Percentiles rank a stretch among this genome's conserved stretches.
phyloP scores from a whole-genome alignment of 2,113 vertebrate genomes.

The Bucco capensis region DNA sequence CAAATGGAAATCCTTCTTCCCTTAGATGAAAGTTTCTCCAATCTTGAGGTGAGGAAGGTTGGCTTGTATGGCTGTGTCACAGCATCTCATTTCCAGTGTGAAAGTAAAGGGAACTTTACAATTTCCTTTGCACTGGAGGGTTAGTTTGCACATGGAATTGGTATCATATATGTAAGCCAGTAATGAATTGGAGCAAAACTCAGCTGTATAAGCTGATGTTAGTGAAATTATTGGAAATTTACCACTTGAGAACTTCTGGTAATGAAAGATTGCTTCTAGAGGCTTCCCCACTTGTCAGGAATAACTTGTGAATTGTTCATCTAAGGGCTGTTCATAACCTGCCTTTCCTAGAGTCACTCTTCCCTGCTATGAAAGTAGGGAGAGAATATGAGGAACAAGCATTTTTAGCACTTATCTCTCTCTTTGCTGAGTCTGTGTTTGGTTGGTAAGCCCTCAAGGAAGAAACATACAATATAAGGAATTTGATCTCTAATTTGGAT shows the following conservation, averaged over 20 bases:
- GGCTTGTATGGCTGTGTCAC: background rate
- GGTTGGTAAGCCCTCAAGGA: conserved; percentile 50
- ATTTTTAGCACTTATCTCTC: background rate
- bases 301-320: conserved; percentile 8
- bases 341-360: background rate
- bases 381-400: background rate
- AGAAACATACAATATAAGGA: conserved; percentile 16
- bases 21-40: conserved; percentile 59
- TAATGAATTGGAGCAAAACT: conserved; percentile 49
- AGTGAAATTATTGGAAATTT: conserved; percentile 57
- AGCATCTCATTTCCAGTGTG: conserved; percentile 23
- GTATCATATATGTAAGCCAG: background rate
- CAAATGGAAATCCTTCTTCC: conserved; percentile 58
- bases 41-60: conserved; percentile 47
- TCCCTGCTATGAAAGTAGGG: background rate
- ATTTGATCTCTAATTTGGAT: conserved; percentile 62
- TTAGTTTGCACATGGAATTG: background rate
- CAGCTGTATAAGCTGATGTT: conserved; percentile 37
- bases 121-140: conserved; percentile 36
- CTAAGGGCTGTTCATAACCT: background rate
- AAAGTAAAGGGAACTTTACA: conserved; percentile 45
- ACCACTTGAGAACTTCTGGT: conserved; percentile 53
- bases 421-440: background rate
- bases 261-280: conserved; percentile 48
- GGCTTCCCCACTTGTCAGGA: background rate